A percentile compares a stretch with the other conserved stretches of the same genome.
Conservation (phyloP, 2,888 invertebrate species). For the Cheilosia impressa region DNA sequence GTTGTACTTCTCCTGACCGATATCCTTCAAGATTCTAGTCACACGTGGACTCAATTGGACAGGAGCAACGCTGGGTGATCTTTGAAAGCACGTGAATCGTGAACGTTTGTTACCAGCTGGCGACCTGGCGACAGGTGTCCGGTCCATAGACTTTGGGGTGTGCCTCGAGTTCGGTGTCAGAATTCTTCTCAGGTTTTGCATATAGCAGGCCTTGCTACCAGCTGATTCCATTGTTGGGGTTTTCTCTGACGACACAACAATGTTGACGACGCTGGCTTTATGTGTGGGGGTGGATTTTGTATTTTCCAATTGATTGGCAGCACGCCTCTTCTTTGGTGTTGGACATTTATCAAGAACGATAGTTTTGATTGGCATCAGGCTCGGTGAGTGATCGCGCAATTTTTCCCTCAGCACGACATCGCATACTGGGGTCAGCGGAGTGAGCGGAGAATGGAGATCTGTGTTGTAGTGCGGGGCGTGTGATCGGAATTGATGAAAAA, state of each 20-base stretch:
- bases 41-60: constrained; percentile 56
- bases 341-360: constrained; percentile 50
- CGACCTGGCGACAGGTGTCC: constrained; percentile 8
- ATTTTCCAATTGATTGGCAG: neutral
- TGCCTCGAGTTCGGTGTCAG: constrained; percentile 40
- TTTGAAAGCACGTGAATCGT: constrained; percentile 47
- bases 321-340: constrained; percentile 33
- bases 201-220: constrained; percentile 41
- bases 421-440: constrained; percentile 51
- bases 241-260: constrained; percentile 28
- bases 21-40: constrained; percentile 40
- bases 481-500: neutral
- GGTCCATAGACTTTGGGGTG: constrained; percentile 41
- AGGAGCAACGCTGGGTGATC: neutral
- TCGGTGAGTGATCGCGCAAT: constrained; percentile 65
- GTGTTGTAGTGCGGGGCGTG: neutral
- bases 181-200: constrained; percentile 48
- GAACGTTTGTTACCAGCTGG: constrained; percentile 16
- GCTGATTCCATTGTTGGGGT: constrained; percentile 23
- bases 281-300: neutral
- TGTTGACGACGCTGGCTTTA: constrained; percentile 24
- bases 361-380: constrained; percentile 47
- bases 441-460: constrained; percentile 69
- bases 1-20: constrained; percentile 61
- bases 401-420: constrained; percentile 43